A percentile compares a stretch with the other conserved stretches of the same genome.
Evolutionary conservation across 2,113 vertebrate species (phyloP).

Genomic region (Casuarius casuarius): DNA sequence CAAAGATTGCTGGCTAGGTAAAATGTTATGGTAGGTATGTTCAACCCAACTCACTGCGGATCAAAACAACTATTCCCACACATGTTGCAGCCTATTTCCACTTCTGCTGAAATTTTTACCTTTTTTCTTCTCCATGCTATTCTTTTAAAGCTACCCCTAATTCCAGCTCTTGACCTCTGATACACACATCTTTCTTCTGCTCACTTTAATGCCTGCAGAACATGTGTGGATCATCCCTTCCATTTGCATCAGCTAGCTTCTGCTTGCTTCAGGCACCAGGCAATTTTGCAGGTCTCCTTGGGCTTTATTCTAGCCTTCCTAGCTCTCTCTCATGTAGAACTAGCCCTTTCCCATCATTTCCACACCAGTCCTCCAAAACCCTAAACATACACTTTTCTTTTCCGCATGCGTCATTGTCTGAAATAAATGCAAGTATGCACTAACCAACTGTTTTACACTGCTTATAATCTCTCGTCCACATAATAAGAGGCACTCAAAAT

Average conservation of each 20-base stretch:
- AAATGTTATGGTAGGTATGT: neutral
- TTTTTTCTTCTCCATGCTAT: neutral
- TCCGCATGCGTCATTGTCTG: neutral
- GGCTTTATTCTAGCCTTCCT: neutral
- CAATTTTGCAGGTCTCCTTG: neutral
- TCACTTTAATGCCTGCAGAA: neutral
- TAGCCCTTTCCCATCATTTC: neutral
- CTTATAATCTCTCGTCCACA: neutral
- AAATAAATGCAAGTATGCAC: neutral
- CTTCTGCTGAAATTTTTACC: neutral
- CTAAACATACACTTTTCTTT: neutral
- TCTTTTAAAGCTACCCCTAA: neutral
- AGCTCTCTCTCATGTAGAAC: neutral
- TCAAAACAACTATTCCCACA: neutral
- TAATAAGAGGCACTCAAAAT: neutral
- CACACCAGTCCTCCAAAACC: neutral
- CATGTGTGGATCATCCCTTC: neutral
- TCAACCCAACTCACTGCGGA: neutral
- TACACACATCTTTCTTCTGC: neutral
- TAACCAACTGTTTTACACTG: neutral
- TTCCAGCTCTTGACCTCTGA: neutral
- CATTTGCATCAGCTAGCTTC: neutral
- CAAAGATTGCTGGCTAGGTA: neutral
- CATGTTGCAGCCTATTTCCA: neutral
- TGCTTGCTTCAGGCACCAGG: neutral